A percentile compares a stretch with the other conserved stretches of the same genome.
Conservation (phyloP, 2,113 vertebrate species). For the Heterochromis multidens region DNA sequence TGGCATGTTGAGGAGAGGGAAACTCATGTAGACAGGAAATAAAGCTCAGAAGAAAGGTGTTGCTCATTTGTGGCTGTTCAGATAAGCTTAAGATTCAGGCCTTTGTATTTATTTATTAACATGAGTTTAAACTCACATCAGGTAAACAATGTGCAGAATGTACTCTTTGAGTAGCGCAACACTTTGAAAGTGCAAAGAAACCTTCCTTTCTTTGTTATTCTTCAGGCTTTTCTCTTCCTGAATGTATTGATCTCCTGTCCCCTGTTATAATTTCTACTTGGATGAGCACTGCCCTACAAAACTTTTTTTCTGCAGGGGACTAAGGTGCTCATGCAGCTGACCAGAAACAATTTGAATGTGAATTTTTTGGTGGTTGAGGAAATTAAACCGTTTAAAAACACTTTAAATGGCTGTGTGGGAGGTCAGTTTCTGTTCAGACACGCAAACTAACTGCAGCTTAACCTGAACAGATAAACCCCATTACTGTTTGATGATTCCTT, state of each 20-base stretch:
- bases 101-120: neutral
- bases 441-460: neutral
- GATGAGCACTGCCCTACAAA: conserved; percentile 1
- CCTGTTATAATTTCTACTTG: conserved; percentile 7
- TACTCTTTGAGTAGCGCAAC: neutral
- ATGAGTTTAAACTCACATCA: neutral
- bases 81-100: neutral
- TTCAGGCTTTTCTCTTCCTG: neutral
- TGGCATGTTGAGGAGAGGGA: conserved; percentile 21
- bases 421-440: neutral
- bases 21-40: conserved; percentile 35
- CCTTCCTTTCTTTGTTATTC: neutral
- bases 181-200: neutral
- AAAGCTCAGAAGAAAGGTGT: conserved; percentile 35
- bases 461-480: conserved; percentile 1
- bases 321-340: neutral
- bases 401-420: neutral
- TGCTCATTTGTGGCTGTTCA: conserved; percentile 4
- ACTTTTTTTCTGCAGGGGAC: neutral
- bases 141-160: neutral
- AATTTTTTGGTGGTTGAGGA: neutral
- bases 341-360: neutral
- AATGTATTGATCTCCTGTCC: conserved; percentile 56
- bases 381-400: neutral
- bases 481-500: conserved; percentile 2